Percentiles rank a stretch among this genome's conserved stretches.
These are phyloP conservation scores for Ivindomyrus marchei DNA, from an alignment of 2,113 vertebrate species.

Conservation along the genomic window DNA sequence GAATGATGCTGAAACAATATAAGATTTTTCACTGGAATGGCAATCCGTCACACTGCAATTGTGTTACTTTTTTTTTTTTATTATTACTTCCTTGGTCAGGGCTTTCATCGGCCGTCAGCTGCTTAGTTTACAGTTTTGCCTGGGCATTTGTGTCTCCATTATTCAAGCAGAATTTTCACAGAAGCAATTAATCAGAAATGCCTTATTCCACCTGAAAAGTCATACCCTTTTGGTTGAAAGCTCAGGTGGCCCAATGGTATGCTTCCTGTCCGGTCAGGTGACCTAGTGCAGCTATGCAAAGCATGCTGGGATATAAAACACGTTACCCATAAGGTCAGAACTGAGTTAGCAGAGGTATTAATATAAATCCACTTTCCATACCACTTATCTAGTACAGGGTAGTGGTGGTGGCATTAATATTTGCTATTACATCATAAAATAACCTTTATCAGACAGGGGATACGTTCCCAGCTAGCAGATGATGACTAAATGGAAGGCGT, in stretches of 20 bases:
- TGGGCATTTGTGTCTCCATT: not conserved
- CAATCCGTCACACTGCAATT: not conserved
- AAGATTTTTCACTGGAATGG: not conserved
- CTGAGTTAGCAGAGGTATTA: constrained; percentile 20
- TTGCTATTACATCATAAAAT: constrained; percentile 13
- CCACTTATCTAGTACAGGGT: not conserved
- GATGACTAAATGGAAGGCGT: not conserved
- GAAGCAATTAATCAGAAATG: not conserved
- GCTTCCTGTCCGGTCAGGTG: not conserved
- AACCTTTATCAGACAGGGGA: not conserved
- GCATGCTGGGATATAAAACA: not conserved
- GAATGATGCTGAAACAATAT: not conserved
- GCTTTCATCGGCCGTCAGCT: not conserved
- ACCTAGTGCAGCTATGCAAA: not conserved
- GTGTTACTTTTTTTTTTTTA: not conserved
- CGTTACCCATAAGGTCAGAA: constrained; percentile 9
- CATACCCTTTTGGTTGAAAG: not conserved
- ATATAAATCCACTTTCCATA: constrained; percentile 6
- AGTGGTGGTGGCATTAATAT: not conserved
- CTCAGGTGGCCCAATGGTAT: not conserved
- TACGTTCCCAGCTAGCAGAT: not conserved
- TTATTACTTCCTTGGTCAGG: not conserved
- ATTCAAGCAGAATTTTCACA: not conserved
- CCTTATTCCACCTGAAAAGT: not conserved
- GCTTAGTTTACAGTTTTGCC: not conserved